phyloP scores from a whole-genome alignment of 1,140 invertebrate species.

The Drosophila truncata region DNA sequence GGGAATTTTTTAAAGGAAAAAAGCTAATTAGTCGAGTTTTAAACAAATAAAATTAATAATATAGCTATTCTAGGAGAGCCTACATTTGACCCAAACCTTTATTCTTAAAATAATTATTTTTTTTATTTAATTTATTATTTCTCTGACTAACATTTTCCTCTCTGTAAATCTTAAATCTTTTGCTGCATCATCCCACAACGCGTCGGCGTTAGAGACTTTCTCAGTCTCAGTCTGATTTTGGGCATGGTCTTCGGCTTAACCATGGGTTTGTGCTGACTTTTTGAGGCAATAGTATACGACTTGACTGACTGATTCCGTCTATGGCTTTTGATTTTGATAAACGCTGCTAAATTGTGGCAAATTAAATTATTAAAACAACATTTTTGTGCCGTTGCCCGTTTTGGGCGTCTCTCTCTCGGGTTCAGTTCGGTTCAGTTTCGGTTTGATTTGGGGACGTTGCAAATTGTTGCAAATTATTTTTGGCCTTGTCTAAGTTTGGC shows the following conservation, averaged over 20 bases:
- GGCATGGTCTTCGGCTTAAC: constrained; percentile 16
- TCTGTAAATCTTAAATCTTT: constrained; percentile 30
- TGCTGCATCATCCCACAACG: constrained; percentile 60
- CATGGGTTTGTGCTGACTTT: constrained; percentile 26
- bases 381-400: constrained; percentile 65
- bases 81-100: no score
- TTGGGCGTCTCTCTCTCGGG: constrained; percentile 25
- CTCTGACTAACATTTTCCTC: background rate
- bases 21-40: background rate
- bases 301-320: constrained; percentile 65
- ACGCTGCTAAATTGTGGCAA: constrained; percentile 85
- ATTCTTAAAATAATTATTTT: no score
- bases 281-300: constrained; percentile 34
- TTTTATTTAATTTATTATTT: no score
- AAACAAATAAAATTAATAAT: background rate
- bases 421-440: constrained; percentile 22
- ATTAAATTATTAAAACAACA: constrained; percentile 84
- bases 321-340: constrained; percentile 79
- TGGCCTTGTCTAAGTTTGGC: constrained; percentile 80
- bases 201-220: constrained; percentile 59
- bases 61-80: background rate
- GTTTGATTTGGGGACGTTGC: constrained; percentile 56
- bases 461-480: constrained; percentile 82
- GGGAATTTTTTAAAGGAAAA: background rate
- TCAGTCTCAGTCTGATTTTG: constrained; percentile 38